phyloP scores from a whole-genome alignment of 2,113 vertebrate genomes.

The Carassius carassius region DNA sequence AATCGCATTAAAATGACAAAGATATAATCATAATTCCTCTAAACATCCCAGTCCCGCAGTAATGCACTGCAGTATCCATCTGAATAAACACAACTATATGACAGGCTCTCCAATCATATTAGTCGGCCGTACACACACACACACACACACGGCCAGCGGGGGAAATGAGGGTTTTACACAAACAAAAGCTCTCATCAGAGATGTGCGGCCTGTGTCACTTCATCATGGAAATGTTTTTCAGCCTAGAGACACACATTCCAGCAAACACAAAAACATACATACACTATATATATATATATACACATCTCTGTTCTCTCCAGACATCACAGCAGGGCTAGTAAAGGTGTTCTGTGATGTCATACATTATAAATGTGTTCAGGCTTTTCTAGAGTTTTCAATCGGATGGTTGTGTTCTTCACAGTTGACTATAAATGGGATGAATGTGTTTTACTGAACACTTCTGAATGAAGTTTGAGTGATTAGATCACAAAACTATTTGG shows the following conservation, averaged over 20 bases:
- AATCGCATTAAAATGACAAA: conserved; percentile 55
- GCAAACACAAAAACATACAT: background rate
- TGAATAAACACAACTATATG: conserved; percentile 38
- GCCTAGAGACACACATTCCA: background rate
- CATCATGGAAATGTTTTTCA: background rate
- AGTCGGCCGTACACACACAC: conserved; percentile 2
- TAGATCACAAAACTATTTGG: background rate
- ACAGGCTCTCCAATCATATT: conserved; percentile 44
- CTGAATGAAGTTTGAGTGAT: background rate
- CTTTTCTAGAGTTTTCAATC: background rate
- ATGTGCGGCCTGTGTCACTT: background rate
- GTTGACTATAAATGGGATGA: too few species aligned
- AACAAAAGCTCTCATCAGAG: conserved; percentile 45
- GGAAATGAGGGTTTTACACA: conserved; percentile 33
- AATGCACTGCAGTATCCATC: conserved; percentile 29
- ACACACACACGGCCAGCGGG: background rate
- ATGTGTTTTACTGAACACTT: background rate
- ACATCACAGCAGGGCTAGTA: background rate
- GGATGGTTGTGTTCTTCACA: background rate
- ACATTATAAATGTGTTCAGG: background rate
- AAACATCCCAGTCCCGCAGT: conserved; percentile 30
- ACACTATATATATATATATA: background rate
- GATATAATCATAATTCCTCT: conserved; percentile 46
- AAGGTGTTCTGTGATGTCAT: background rate
- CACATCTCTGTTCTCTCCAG: background rate